A percentile compares a stretch with the other conserved stretches of the same genome.
Evolutionary conservation across 2,113 vertebrate genomes (phyloP).

Genomic region (Fulmarus glacialis): DNA sequence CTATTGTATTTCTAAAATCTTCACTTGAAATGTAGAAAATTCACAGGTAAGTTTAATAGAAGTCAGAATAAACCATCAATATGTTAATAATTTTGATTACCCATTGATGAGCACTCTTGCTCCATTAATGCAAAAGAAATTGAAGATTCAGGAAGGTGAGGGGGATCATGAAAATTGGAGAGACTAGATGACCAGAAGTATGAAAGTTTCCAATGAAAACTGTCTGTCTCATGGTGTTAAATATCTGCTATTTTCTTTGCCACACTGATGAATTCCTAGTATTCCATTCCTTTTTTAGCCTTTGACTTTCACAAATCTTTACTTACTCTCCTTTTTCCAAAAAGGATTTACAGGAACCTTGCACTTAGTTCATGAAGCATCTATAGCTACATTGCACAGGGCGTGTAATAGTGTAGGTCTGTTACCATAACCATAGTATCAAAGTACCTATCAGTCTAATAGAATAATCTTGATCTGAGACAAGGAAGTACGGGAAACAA

Average conservation of each 20-base stretch:
- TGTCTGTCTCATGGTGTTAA: neutral
- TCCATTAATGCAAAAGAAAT: neutral
- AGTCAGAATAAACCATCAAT: neutral
- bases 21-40: neutral
- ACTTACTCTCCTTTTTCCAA: neutral
- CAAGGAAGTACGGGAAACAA: neutral
- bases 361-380: neutral
- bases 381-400: neutral
- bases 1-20: neutral
- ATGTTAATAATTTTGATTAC: neutral
- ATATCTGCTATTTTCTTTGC: neutral
- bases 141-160: neutral
- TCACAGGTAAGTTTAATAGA: neutral
- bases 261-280: neutral
- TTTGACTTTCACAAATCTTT: neutral
- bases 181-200: neutral
- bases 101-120: neutral
- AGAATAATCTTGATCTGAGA: neutral
- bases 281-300: neutral
- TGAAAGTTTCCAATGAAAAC: neutral
- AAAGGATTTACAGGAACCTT: neutral
- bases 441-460: neutral
- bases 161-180: neutral
- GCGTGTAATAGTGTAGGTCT: neutral
- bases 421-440: neutral